phyloP scores from a whole-genome alignment of 2,113 vertebrate species.

The Syrrhaptes paradoxus region DNA sequence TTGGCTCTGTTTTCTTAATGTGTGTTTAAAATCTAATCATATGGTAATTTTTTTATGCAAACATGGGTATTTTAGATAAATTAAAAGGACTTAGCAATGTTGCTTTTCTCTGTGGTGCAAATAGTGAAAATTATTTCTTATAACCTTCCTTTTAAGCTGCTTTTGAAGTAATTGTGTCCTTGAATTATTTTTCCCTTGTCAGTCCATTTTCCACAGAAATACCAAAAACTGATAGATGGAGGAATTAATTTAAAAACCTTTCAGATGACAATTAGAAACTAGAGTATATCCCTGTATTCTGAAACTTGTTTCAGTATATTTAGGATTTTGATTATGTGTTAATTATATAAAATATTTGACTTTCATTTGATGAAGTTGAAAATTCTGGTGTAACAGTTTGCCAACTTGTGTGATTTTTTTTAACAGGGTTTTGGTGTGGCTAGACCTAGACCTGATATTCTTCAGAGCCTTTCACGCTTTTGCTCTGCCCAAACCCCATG shows the following conservation, averaged over 20 bases:
- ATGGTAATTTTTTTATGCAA: background rate
- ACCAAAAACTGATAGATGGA: background rate
- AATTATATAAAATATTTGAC: background rate
- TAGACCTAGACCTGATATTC: background rate
- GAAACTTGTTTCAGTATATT: background rate
- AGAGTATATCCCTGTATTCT: background rate
- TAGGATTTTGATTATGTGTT: background rate
- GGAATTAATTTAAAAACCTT: slow-evolving; percentile 5
- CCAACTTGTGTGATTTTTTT: background rate
- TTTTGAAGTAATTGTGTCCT: background rate
- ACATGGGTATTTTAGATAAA: background rate
- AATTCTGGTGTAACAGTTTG: background rate
- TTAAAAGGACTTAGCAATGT: background rate
- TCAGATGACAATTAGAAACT: background rate
- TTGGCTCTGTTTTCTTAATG: background rate
- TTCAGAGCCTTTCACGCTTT: background rate
- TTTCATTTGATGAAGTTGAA: slow-evolving; percentile 11
- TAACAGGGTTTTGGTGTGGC: background rate
- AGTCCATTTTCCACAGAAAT: background rate
- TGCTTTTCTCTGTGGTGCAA: background rate
- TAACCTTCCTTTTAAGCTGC: background rate
- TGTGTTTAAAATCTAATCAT: background rate
- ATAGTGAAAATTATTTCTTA: background rate
- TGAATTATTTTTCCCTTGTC: background rate
- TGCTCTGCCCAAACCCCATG: background rate